Base-by-base conservation (phyloP, 2,888 invertebrate genomes). In the Invenusta paracnida region DNA sequence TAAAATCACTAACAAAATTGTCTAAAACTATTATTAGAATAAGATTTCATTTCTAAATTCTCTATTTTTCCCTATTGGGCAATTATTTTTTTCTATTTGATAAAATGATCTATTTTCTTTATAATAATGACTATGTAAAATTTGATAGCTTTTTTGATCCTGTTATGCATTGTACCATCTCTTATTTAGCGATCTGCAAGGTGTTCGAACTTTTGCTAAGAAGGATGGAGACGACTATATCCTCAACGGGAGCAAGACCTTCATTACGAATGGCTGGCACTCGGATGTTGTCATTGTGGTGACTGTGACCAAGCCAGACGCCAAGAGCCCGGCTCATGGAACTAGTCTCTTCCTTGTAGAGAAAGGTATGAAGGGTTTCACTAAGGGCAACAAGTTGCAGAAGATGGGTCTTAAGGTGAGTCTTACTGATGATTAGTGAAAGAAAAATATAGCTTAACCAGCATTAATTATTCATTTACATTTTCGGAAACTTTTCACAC, bases 271-370 rank as follows among this genome's bases (percentile, higher is more conserved):
- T 87, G 92, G 92, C 29, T 90, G 88, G 87, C 89, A 91, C 90
- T 87, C 89, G 28, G 92, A 92, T 87, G 87, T 92, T 0, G 91
- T 91, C n/a, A 88, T 92, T 31, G 92, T 92, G 5, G 92, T 92
- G 1, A 92, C 92, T 0, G 88, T 92, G 1, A 92, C 92, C 0
- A 90, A 92, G 87, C 88, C 90, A 1, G 87, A 88, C 29, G 92
- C 92, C 29, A 92, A 91, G 87, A 89, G 90, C 2, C 88, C 89
- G 1, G 92, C 92, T 29, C 92, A 92, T 87, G 92, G 92, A 23
- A 92, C 92, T 87, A 91, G 91, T 86, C 88, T 92, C 66, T 92
- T 92, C 88, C 87, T 92, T 29, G 92, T 92, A 1, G 92, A 92
- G 86, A 90, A 89, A 5, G 91, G 90, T 11, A 91, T 89, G 89